phyloP scores from a whole-genome alignment of 2,113 vertebrate genomes.

The Rutilus rutilus region DNA sequence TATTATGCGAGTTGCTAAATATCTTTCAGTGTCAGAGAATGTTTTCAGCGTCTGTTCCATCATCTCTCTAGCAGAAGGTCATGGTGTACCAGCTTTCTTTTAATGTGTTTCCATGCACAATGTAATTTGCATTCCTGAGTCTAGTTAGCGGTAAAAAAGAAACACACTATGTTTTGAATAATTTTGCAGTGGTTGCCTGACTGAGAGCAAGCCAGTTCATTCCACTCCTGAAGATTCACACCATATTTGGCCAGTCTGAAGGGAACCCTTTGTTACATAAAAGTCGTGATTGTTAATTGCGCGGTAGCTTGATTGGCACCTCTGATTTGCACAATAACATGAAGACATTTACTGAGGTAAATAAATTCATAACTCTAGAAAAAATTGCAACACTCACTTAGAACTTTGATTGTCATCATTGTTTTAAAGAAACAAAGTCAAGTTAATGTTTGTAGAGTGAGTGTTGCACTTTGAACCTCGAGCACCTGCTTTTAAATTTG shows the following conservation, averaged over 20 bases:
- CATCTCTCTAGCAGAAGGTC: constrained; percentile 66
- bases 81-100: constrained; percentile 68
- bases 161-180: constrained; percentile 62
- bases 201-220: constrained; percentile 61
- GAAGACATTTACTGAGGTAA: background rate
- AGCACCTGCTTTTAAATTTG: too few species aligned
- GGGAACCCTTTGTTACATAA: background rate
- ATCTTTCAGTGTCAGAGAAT: constrained; percentile 70
- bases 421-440: background rate
- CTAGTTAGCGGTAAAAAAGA: constrained; percentile 58
- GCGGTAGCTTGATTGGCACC: background rate
- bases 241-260: constrained; percentile 35
- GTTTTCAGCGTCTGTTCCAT: constrained; percentile 68
- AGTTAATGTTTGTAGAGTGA: background rate
- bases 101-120: constrained; percentile 68
- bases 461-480: too few species aligned
- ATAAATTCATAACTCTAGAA: background rate
- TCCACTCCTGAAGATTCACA: constrained; percentile 35
- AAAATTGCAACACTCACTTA: background rate
- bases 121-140: constrained; percentile 71
- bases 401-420: background rate
- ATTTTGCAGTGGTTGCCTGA: constrained; percentile 65
- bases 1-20: constrained; percentile 63
- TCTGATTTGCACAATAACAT: background rate
- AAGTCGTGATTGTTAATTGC: background rate